Base-by-base conservation (phyloP, 2,113 vertebrate species). In the Anoplopoma fimbria region DNA sequence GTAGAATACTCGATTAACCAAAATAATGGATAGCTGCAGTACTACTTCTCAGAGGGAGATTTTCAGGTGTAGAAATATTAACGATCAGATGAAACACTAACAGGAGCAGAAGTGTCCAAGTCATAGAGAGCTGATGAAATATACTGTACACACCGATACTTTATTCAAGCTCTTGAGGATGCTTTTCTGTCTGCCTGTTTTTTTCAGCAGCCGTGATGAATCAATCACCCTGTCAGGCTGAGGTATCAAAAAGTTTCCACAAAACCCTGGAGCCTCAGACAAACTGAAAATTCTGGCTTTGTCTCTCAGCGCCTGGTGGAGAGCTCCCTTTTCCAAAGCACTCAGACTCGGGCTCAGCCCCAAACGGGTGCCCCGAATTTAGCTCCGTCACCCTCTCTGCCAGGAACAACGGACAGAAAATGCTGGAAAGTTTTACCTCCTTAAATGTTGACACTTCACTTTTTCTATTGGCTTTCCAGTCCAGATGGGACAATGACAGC, bases 401-500 rank as follows among this genome's bases (percentile, higher is more conserved):
- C 90, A 93, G 85, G 88, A 93, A 92, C 88, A 89, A 79, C 51
- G 42, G 76, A 79, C 4, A n/a, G 40, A 62, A 0, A 84, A 76
- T 27, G 40, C 87, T 92, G 91, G 91, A 93, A 93, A 92, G 61
- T 89, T 19, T 81, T 84, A 84, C 86, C 61, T 69, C 73, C 62
- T 57, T n/a, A 69, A n/a, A 80, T 69, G 85, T 87, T 87, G 86
- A 87, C 77, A 76, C 72, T 87, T 82, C 23, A 19, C 71, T 86
- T 81, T 74, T 83, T 31, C 65, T 33, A 40, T 47, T 31, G 45
- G 53, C 51, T 79, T 76, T 81, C 62, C 77, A 79, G 51, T 70
- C 79, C 70, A 89, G 77, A 80, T 81, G 81, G 78, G 81, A 90
- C 82, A 88, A 87, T 76, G 79, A n/a, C 67, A 81, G 87, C 74